Evolutionary conservation across 2,888 invertebrate genomes (phyloP), one percentile per base, ranked within the genome.

Genomic region (Microctonus aethiopoides): DNA sequence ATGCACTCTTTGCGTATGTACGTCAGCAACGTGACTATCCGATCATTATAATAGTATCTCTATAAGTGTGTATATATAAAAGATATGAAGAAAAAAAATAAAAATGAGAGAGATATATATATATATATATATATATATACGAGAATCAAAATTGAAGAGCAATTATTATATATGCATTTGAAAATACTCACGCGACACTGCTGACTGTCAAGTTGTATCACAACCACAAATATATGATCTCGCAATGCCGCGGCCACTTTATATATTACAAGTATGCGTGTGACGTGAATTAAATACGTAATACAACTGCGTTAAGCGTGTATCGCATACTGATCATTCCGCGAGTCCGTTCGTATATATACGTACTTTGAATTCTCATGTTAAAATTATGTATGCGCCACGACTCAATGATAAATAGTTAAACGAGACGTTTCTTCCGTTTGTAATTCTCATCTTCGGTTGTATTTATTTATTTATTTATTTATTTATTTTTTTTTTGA

Each of bases 241-340:
- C 70, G 61, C 61, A 41, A 61, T 59, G 51, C 71, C 68, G 73
- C 68, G 73, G 68, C 71, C 72, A 76, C 73, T 76, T 73, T 74
- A 72, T 74, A 79, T n/a, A n/a, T n/a, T n/a, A n/a, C n/a, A n/a
- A n/a, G n/a, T 80, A 80, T 81, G 77, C 80, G 75, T 77, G 77
- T 79, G 78, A 80, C 80, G 81, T 81, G 81, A 81, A 81, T 80
- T 81, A 80, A 81, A 81, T 80, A 80, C 80, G 78, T 81, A 80
- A 81, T 81, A 81, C 81, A 80, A 75, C 78, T 72, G 77, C 73
- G 74, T 74, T 74, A 80, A 79, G 81, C 80, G 80, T 81, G 81
- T 80, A 78, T 80, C 78, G 80, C 79, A 81, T 81, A 78, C 78
- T 80, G 80, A 81, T 81, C 78, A 66, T 67, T 63, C 64, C 72